phyloP scores from a whole-genome alignment of 1,140 invertebrate species.

The Listronotus bonariensis region DNA sequence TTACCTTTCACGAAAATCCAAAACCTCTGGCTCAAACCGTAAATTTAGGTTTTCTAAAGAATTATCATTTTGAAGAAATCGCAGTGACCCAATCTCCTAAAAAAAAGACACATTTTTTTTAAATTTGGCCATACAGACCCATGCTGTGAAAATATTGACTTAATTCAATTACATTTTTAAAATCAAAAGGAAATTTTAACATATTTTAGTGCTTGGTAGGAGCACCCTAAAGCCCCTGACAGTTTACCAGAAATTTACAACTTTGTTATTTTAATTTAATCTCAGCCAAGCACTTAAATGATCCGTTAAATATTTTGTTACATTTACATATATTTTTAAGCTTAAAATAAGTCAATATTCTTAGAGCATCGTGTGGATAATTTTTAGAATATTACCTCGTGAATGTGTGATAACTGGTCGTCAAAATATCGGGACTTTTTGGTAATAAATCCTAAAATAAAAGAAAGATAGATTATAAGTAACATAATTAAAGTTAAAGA shows the following conservation, averaged over 20 bases:
- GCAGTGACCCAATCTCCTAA: conserved; percentile 31
- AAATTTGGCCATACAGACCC: no score
- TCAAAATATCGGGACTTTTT: conserved; percentile 52
- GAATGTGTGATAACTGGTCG: conserved; percentile 50
- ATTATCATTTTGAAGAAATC: conserved; percentile 26
- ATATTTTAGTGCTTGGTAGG: no score
- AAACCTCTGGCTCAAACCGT: conserved; percentile 65
- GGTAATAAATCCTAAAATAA: conserved; percentile 50
- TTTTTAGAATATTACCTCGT: conserved; percentile 46
- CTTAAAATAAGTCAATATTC: conserved; percentile 3
- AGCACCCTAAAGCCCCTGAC: no score
- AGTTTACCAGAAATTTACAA: no score
- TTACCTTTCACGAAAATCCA: conserved; percentile 73
- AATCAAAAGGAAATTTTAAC: no score
- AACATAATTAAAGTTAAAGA: conserved; percentile 25
- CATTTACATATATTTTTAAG: background rate
- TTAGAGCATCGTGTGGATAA: background rate
- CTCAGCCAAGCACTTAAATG: background rate
- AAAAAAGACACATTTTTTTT: background rate
- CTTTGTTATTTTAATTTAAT: no score
- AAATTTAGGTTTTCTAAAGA: conserved; percentile 44
- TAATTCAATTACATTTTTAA: no score
- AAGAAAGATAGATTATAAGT: conserved; percentile 12
- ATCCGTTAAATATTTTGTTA: no score
- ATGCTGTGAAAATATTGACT: no score